Evolutionary conservation across 2,888 invertebrate species (phyloP).

Genomic region (Drosophila pseudotalamancana): DNA sequence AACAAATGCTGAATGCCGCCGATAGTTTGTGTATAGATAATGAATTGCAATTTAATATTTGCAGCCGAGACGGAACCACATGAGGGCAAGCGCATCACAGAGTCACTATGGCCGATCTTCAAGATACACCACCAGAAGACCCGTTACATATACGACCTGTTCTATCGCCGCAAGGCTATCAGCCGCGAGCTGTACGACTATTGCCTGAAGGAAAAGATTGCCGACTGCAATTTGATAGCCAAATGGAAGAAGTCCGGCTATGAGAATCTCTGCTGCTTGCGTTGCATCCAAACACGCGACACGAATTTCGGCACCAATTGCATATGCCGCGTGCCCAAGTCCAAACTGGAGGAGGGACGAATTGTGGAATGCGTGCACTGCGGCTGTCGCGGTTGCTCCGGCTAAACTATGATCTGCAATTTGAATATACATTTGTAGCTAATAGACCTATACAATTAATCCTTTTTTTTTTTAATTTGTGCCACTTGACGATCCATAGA

Average conservation of each 20-base stretch:
- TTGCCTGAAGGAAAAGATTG: conserved; percentile 97
- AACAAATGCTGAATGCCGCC: not conserved
- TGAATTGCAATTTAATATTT: not conserved
- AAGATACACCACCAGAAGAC: conserved; percentile 99
- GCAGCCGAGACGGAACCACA: conserved; percentile 98
- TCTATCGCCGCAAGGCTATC: conserved; percentile 97
- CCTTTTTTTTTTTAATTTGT: not conserved
- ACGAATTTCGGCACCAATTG: conserved; percentile 99
- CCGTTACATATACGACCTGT: conserved; percentile 98
- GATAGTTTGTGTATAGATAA: not conserved
- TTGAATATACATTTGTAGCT: not conserved
- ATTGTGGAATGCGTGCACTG: conserved; percentile 99
- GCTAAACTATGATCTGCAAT: conserved; percentile 82
- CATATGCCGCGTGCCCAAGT: conserved; percentile 98
- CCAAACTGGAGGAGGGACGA: conserved; percentile 98
- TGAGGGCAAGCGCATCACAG: conserved; percentile 99
- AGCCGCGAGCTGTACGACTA: conserved; percentile 98
- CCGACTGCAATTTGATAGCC: conserved; percentile 98
- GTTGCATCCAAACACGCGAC: conserved; percentile 98
- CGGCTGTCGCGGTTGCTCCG: conserved; percentile 99
- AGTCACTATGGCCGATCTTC: conserved; percentile 99
- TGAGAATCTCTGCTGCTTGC: conserved; percentile 98
- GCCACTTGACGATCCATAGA: not conserved
- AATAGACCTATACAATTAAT: not conserved
- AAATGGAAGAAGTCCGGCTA: conserved; percentile 99